Conservation (phyloP, 2,113 vertebrate species). For the Dromaius novaehollandiae region DNA sequence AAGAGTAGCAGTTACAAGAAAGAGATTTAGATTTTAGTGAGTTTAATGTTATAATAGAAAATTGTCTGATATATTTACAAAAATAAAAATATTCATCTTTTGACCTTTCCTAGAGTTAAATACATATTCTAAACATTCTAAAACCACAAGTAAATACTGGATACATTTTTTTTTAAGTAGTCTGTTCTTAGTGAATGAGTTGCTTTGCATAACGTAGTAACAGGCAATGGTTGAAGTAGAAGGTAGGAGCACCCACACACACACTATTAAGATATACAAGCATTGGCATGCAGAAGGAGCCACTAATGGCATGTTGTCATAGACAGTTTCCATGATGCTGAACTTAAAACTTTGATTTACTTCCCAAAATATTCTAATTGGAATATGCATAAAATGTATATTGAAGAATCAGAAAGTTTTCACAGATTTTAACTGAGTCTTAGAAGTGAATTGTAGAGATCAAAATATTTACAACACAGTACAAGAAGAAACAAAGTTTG, state of each 20-base stretch:
- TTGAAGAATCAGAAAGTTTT: background rate
- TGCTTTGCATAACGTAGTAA: background rate
- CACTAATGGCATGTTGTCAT: background rate
- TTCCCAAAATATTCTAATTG: background rate
- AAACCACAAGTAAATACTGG: background rate
- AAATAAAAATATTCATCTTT: background rate
- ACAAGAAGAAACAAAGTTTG: background rate
- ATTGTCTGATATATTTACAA: background rate
- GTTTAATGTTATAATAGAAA: background rate
- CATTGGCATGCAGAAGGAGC: background rate
- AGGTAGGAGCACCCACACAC: background rate
- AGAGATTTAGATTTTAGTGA: background rate
- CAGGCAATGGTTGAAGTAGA: background rate
- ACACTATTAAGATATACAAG: background rate
- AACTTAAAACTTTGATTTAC: background rate
- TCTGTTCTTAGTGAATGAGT: background rate
- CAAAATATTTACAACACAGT: slow-evolving; percentile 1
- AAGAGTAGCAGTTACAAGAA: background rate
- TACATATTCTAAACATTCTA: background rate
- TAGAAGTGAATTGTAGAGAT: background rate
- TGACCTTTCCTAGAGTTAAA: background rate
- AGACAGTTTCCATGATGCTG: background rate
- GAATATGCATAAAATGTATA: background rate
- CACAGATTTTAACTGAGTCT: background rate
- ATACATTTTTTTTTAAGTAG: background rate